Percentiles rank a stretch among this genome's conserved stretches.
Conservation (phyloP, 2,797 vertebrate species). For the Scarus forsteni region DNA sequence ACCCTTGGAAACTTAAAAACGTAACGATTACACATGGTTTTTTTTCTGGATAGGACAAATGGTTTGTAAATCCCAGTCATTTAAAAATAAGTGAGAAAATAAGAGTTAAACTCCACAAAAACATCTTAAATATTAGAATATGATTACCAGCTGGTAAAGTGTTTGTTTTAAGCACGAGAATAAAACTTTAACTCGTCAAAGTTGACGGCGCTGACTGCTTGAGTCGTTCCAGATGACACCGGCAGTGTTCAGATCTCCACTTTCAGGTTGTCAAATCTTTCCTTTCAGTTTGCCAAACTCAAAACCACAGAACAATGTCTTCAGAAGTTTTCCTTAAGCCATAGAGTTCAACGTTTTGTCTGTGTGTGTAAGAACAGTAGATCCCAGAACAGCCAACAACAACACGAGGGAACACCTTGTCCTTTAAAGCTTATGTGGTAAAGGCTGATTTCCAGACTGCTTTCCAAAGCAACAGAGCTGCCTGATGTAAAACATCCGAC, state of each 20-base stretch:
- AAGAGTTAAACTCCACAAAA: too few relatives aligned
- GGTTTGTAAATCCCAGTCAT: too few relatives aligned
- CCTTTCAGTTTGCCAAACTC: conserved; percentile 33
- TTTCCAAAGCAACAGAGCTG: conserved; percentile 34
- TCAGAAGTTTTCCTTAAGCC: conserved; percentile 1
- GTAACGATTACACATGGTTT: too few relatives aligned
- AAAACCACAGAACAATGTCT: conserved; percentile 32
- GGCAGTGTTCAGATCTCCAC: neutral
- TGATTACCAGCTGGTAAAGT: too few relatives aligned
- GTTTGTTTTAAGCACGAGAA: too few relatives aligned
- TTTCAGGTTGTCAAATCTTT: conserved; percentile 31
- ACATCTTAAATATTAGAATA: too few relatives aligned
- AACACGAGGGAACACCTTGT: conserved; percentile 46
- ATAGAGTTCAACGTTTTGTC: conserved; percentile 7
- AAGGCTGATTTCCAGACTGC: conserved; percentile 29
- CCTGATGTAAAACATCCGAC: conserved; percentile 45
- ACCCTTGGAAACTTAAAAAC: too few relatives aligned
- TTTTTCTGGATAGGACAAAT: too few relatives aligned
- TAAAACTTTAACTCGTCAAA: neutral
- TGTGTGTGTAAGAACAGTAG: conserved; percentile 20
- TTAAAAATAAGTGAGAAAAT: too few relatives aligned
- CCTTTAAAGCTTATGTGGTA: conserved; percentile 40
- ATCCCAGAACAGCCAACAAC: conserved; percentile 11
- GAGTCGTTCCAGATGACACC: neutral
- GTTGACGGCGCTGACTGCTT: too few relatives aligned